A percentile compares a stretch with the other conserved stretches of the same genome.
Evolutionary conservation across 2,113 vertebrate species (phyloP).

Genomic region (Ophthalmolycus amberensis): DNA sequence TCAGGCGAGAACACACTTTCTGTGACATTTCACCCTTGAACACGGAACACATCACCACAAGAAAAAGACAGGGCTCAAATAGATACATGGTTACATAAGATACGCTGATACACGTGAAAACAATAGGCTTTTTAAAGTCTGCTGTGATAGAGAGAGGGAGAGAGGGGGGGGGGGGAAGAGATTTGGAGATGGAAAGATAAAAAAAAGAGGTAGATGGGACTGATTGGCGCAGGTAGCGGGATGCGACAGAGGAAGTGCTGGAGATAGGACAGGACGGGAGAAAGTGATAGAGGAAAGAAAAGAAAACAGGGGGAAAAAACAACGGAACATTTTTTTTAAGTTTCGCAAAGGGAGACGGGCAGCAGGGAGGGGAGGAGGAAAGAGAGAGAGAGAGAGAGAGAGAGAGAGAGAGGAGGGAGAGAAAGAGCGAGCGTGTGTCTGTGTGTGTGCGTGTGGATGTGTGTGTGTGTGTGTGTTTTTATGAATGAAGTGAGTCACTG

Average conservation of each 20-base stretch:
- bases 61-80: conserved; percentile 43
- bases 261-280: conserved; percentile 74
- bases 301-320: conserved; percentile 50
- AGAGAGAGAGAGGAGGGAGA: conserved; percentile 51
- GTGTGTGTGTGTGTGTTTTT: conserved; percentile 82
- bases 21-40: conserved; percentile 26
- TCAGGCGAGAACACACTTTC: conserved; percentile 9
- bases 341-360: conserved; percentile 77
- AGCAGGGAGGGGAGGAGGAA: conserved; percentile 67
- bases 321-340: conserved; percentile 79
- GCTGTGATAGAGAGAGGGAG: conserved; percentile 65
- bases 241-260: conserved; percentile 80
- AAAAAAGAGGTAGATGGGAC: conserved; percentile 71
- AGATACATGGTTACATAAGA: conserved; percentile 68
- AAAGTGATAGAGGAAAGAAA: conserved; percentile 78
- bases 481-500: conserved; percentile 89
- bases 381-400: conserved; percentile 55
- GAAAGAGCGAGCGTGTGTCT: conserved; percentile 35
- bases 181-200: conserved; percentile 81
- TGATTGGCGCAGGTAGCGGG: conserved; percentile 79
- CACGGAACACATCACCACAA: conserved; percentile 1
- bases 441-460: conserved; percentile 62
- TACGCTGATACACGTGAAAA: conserved; percentile 78
- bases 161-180: conserved; percentile 75
- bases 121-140: conserved; percentile 81